phyloP scores from a whole-genome alignment of 1,140 invertebrate species.

The Scylla paramamosain region DNA sequence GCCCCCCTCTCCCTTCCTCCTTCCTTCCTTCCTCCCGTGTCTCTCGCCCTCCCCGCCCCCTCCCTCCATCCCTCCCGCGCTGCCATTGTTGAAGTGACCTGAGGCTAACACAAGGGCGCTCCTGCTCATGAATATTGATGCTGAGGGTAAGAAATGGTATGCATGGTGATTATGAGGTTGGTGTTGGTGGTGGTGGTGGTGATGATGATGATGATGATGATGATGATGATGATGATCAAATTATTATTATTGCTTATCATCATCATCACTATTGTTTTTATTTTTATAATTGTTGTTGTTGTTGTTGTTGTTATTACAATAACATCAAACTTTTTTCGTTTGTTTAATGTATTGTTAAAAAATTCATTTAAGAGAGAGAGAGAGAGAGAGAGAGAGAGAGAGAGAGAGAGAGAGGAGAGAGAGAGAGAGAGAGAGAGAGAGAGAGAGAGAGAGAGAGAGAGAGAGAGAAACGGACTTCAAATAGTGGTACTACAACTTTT shows the following conservation, averaged over 20 bases:
- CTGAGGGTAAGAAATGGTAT: conserved; percentile 3
- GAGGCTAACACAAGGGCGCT: conserved; percentile 7
- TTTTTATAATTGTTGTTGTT: background rate
- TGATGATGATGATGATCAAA: background rate
- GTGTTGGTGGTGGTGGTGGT: background rate
- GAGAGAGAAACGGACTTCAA: background rate
- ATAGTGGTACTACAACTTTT: background rate
- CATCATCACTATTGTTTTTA: no score
- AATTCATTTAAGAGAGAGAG: no score
- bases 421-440: no score
- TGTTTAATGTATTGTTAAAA: no score
- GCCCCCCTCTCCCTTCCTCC: background rate
- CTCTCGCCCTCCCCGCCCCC: conserved; percentile 26
- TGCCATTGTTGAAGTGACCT: conserved; percentile 23
- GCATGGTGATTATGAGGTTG: background rate
- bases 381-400: no score
- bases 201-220: background rate
- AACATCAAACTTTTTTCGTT: no score
- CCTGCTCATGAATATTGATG: conserved; percentile 24
- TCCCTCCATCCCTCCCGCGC: background rate
- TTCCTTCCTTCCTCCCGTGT: background rate
- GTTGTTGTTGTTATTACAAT: background rate
- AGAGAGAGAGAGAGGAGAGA: no score
- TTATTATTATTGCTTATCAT: background rate
- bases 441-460: background rate